Conservation (phyloP, 2,888 invertebrate species). For the Ectropis crepuscularia region DNA sequence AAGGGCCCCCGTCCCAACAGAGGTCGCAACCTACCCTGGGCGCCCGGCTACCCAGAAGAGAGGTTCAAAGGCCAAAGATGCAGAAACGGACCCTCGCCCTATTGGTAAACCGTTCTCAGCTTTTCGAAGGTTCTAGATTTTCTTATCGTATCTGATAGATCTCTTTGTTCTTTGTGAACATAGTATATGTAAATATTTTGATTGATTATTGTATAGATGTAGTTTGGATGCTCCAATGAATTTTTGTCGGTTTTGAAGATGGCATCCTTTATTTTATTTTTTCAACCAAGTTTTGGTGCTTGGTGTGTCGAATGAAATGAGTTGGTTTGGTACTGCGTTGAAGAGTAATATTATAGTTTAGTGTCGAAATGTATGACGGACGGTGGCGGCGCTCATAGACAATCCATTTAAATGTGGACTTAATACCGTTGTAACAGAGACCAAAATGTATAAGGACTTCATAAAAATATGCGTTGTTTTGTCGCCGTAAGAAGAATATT, state of each 20-base stretch:
- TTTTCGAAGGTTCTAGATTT: too few species aligned
- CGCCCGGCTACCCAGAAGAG: constrained; percentile 69
- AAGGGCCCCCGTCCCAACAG: constrained; percentile 62
- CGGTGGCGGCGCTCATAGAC: too few species aligned
- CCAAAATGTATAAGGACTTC: too few species aligned
- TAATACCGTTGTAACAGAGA: too few species aligned
- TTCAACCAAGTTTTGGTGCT: too few species aligned
- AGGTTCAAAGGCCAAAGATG: constrained; percentile 72
- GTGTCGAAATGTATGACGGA: too few species aligned
- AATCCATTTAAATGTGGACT: too few species aligned
- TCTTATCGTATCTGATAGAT: constrained; percentile 9
- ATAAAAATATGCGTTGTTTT: too few species aligned
- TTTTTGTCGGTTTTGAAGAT: background rate
- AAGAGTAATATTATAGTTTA: too few species aligned
- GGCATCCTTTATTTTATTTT: background rate
- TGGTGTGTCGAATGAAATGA: too few species aligned
- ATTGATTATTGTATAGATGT: constrained; percentile 38
- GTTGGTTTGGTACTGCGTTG: too few species aligned
- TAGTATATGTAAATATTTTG: constrained; percentile 41
- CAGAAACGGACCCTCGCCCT: constrained; percentile 71
- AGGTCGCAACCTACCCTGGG: constrained; percentile 74
- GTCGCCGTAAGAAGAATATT: too few species aligned
- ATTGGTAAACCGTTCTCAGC: constrained; percentile 61
- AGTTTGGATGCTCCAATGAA: constrained; percentile 12
- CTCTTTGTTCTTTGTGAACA: constrained; percentile 18